A percentile compares a stretch with the other conserved stretches of the same genome.
These are phyloP conservation scores for Penaeus monodon DNA, from an alignment of 2,888 invertebrate species.

Conservation along the genomic window DNA sequence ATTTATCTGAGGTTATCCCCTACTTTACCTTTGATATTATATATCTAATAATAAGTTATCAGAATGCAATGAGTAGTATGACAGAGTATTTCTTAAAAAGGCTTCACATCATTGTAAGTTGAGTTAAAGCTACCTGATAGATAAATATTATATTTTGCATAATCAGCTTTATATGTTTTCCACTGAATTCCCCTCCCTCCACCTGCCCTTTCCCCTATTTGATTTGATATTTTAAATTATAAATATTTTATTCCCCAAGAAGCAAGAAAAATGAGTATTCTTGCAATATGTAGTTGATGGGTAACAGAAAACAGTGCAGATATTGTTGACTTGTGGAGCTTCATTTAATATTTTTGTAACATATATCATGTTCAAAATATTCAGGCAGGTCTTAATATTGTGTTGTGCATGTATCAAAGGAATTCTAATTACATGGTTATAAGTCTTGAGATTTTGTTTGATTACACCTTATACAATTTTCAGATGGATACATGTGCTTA, in stretches of 20 bases:
- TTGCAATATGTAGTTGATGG: slow-evolving; percentile 19
- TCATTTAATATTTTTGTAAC: slow-evolving; percentile 41
- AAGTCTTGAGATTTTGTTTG: slow-evolving; percentile 16
- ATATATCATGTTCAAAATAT: slow-evolving; percentile 22
- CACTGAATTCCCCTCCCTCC: background rate
- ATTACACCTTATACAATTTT: slow-evolving; percentile 12
- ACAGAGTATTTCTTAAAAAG: slow-evolving; percentile 8
- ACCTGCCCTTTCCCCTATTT: too few relatives aligned
- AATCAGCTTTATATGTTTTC: slow-evolving; percentile 10
- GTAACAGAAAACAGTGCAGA: slow-evolving; percentile 2
- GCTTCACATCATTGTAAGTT: slow-evolving; percentile 6
- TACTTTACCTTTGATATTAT: slow-evolving; percentile 19
- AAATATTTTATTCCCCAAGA: slow-evolving; percentile 1
- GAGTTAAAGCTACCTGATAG: slow-evolving; percentile 7
- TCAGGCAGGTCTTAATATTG: slow-evolving; percentile 32
- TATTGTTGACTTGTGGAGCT: slow-evolving; percentile 34
- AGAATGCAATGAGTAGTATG: too few relatives aligned
- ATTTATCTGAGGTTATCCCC: slow-evolving; percentile 6
- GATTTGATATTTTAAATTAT: background rate
- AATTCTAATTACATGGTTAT: slow-evolving; percentile 40
- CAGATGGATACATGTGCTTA: background rate
- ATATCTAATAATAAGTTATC: slow-evolving; percentile 1
- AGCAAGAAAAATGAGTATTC: slow-evolving; percentile 13
- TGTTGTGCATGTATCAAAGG: slow-evolving; percentile 37
- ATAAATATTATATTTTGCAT: slow-evolving; percentile 30